phyloP scores from a whole-genome alignment of 2,797 vertebrate genomes.

The Poeciliopsis turneri region DNA sequence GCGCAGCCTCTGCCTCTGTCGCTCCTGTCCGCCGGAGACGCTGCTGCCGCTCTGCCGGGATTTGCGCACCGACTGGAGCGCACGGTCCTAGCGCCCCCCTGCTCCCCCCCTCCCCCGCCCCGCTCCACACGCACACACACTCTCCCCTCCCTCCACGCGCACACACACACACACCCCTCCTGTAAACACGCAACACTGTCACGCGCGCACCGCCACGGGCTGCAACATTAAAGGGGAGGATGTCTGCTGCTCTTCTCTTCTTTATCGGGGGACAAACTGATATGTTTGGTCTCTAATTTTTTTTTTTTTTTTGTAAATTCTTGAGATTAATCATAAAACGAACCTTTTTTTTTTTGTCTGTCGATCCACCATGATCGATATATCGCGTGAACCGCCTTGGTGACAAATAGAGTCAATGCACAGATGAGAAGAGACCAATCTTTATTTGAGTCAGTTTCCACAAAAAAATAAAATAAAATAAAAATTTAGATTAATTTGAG shows the following conservation, averaged over 20 bases:
- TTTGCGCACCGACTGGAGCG: conserved; percentile 61
- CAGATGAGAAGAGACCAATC: too few relatives aligned
- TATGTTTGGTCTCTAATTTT: neutral
- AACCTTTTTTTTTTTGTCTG: too few relatives aligned
- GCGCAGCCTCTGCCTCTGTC: conserved; percentile 26
- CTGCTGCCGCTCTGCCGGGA: conserved; percentile 58
- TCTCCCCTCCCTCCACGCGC: neutral
- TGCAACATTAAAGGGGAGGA: neutral
- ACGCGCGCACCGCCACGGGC: neutral
- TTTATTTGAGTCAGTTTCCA: too few relatives aligned
- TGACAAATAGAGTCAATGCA: too few relatives aligned
- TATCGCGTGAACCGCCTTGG: too few relatives aligned
- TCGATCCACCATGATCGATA: too few relatives aligned
- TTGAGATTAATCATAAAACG: too few relatives aligned
- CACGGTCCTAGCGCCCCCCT: conserved; percentile 80
- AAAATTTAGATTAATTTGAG: too few relatives aligned
- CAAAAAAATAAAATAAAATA: too few relatives aligned
- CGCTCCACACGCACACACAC: neutral
- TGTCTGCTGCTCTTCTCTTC: neutral
- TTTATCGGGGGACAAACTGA: neutral
- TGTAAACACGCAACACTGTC: conserved; percentile 3
- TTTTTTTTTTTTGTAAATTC: neutral
- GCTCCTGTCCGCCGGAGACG: conserved; percentile 30
- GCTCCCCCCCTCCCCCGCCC: neutral
- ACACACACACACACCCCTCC: neutral